Base-by-base conservation (phyloP, 2,888 invertebrate genomes). In the Torymus aiolomorphi region DNA sequence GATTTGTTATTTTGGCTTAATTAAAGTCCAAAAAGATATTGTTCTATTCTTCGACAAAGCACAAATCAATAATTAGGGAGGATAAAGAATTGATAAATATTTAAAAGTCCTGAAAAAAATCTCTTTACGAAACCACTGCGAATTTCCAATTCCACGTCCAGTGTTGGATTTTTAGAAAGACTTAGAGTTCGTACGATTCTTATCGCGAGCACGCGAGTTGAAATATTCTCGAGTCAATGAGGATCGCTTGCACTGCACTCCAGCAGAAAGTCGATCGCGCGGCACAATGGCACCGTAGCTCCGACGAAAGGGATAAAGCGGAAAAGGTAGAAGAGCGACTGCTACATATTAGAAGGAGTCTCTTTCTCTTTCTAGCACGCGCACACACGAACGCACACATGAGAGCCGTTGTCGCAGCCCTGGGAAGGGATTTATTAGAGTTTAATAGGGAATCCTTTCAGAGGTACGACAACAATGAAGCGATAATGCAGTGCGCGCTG, bases 391-490 rank as follows among this genome's bases (percentile, higher is more conserved):
- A 8, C 8, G 8, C 42, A 8, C 42, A 42, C 42, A 42, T 10
- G 8, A 42, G 42, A 42, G 42, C 42, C 8, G 8, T 42, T 42
- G 8, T 31, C 42, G 42, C 54, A 54, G 24, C 74, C 74, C 65
- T 71, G 70, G 42, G 18, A 54, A 56, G 65, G 65, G 73, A 80
- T 80, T 70, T 77, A 77, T 70, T 74, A 57, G 52, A 77, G 76
- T 73, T 76, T 80, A 80, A 77, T 74, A 70, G 73, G 65, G 69
- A 77, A 73, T 76, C 76, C 73, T 59, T 80, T 72, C 67, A 65
- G n/a, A 4, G 20, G 24, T n/a, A 18, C 59, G 66, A 66, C 67
- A 78, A 78, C 54, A 52, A 76, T 76, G 67, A 67, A 18, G 73
- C 54, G 67, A 69, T 78, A 73, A 67, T 73, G 54, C 62, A 2